Conservation (phyloP, 2,888 invertebrate species). For the Pseudococcus viburni region DNA sequence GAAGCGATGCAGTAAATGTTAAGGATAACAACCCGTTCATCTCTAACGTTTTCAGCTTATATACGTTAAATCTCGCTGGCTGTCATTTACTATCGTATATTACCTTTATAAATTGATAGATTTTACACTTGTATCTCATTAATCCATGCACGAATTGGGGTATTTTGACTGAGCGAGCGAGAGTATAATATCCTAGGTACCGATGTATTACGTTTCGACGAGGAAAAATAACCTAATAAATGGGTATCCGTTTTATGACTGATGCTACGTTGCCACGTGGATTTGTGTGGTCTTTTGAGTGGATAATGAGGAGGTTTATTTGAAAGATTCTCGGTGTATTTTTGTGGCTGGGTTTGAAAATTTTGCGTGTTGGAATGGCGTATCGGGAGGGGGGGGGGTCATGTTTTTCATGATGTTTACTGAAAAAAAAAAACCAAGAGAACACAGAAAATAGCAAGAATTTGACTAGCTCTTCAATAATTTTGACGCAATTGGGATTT, state of each 20-base stretch:
- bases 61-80: conserved; percentile 11
- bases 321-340: too few species aligned
- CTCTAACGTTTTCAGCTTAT: conserved; percentile 13
- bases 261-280: neutral
- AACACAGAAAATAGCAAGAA: too few species aligned
- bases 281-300: too few species aligned
- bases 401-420: too few species aligned
- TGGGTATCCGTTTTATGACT: neutral
- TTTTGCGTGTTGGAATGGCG: too few species aligned
- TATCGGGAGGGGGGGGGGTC: too few species aligned
- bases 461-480: too few species aligned
- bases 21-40: conserved; percentile 37
- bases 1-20: conserved; percentile 22
- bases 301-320: too few species aligned
- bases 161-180: neutral
- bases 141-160: neutral
- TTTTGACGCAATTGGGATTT: too few species aligned
- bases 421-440: too few species aligned
- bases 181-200: neutral
- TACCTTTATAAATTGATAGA: conserved; percentile 45
- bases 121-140: conserved; percentile 47
- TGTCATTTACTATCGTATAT: conserved; percentile 46
- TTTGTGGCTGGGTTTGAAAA: too few species aligned
- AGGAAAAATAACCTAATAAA: neutral
- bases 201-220: neutral